These are phyloP conservation scores for Amaurobius ferox DNA, from an alignment of 2,888 invertebrate genomes.

Conservation along the genomic window DNA sequence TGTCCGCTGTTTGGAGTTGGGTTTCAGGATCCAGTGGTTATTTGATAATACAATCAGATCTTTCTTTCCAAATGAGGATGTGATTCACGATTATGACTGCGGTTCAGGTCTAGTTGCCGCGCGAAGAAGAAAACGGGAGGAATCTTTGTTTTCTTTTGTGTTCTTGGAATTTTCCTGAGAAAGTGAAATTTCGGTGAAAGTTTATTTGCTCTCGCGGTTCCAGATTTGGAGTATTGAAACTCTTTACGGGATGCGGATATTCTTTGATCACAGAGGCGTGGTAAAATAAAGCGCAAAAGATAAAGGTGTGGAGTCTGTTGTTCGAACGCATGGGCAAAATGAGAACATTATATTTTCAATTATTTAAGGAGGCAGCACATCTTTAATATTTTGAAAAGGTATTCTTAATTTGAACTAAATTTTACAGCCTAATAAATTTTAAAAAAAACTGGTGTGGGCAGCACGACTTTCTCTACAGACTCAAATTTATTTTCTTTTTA, in stretches of 20 bases:
- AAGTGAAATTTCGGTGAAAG: background rate
- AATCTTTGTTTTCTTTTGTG: background rate
- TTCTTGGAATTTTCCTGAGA: background rate
- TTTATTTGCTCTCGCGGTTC: background rate
- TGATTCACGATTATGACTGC: conserved; percentile 15
- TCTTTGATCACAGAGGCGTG: too few relatives aligned
- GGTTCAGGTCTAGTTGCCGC: conserved; percentile 13
- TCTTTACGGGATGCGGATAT: background rate
- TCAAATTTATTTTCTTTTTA: too few relatives aligned
- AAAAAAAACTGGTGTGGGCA: too few relatives aligned
- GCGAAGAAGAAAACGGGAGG: background rate
- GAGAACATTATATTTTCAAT: too few relatives aligned
- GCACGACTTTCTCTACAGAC: too few relatives aligned
- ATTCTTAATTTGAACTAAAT: too few relatives aligned
- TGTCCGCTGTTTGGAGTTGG: background rate
- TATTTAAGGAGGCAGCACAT: too few relatives aligned
- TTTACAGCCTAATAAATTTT: too few relatives aligned
- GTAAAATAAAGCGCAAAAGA: background rate
- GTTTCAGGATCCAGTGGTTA: conserved; percentile 15
- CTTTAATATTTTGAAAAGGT: too few relatives aligned
- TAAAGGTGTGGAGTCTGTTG: too few relatives aligned
- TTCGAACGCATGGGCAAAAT: too few relatives aligned
- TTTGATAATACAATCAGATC: background rate
- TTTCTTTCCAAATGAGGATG: background rate
- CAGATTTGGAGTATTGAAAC: background rate